phyloP scores from a whole-genome alignment of 2,113 vertebrate genomes.

The Podilymbus podiceps region DNA sequence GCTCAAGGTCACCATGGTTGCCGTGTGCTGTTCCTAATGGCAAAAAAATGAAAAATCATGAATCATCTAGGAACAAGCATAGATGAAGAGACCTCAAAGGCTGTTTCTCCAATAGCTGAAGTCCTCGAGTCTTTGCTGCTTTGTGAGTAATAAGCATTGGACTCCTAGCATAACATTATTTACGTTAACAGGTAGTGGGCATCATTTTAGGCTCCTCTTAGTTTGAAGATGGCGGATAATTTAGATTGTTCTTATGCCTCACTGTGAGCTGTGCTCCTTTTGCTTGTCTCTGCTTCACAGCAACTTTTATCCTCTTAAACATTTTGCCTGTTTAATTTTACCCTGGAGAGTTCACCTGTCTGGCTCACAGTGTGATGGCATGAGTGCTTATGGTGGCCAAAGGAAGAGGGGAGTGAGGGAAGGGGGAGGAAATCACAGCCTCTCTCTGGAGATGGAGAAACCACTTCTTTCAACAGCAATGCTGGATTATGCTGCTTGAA shows the following conservation, averaged over 20 bases:
- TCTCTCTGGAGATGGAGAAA: not conserved
- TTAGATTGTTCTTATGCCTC: not conserved
- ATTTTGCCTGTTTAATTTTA: not conserved
- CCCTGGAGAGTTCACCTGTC: not conserved
- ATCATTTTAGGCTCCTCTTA: not conserved
- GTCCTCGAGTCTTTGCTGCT: not conserved
- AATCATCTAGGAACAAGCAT: rapidly evolving
- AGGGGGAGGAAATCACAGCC: not conserved
- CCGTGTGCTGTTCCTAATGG: not conserved
- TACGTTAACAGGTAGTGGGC: not conserved
- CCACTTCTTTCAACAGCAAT: not conserved
- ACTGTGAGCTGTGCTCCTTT: not conserved
- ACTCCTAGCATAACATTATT: not conserved
- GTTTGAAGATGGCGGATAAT: not conserved
- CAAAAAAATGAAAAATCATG: not conserved
- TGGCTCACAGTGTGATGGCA: not conserved
- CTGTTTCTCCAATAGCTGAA: not conserved
- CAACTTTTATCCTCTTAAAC: not conserved
- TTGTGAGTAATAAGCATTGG: not conserved
- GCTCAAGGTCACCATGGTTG: not conserved
- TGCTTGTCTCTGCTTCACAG: not conserved
- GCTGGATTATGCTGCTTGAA: not conserved
- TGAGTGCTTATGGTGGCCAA: not conserved
- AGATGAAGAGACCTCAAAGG: not conserved
- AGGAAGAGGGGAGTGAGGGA: rapidly evolving